Base-by-base conservation (phyloP, 2,888 invertebrate genomes). In the Parnassius smintheus region DNA sequence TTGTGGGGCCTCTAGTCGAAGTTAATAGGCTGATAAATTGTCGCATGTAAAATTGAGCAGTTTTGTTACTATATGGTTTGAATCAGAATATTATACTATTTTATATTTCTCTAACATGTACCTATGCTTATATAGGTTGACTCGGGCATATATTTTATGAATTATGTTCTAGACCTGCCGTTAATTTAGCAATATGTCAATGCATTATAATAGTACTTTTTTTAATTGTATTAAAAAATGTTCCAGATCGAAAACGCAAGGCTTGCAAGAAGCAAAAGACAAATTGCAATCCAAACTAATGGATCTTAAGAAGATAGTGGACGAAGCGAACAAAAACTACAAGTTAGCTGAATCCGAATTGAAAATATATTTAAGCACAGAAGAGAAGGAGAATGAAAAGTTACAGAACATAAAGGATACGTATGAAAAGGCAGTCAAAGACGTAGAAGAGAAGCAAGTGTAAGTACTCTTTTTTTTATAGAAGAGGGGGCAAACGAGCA, bases 281-380 rank as follows among this genome's bases (percentile, higher is more conserved):
- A 88, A 85, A 58, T 82, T 95, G 0, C 95, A 96, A 84, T 93
- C 93, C 0, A 89, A 95, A 69, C 84, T 98, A 18, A 94, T 95
- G 18, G 93, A 92, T 2, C 83, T 96, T 8, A 95, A 95, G 72
- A 94, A 93, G 70, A 91, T 93, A 9, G 95, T 95, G 0, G 94
- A 96, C 72, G 94, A 95, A 72, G 93, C 95, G 0, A 96, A 96
- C 55, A 85, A 83, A 10, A 72, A 79, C 1, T 83, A 76, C 67
- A 89, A 88, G 92, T 93, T 68, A 86, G 95, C 96, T 0, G 95
- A 97, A 77, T 95, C 96, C 0, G 96, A 98, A 80, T 85, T 98
- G 11, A 95, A 96, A 77, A 92, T 98, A 56, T 96, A 96, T 67
- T 82, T 95, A 75, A 91, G 94, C 82, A 92, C 93, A 65, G 93